Conservation (phyloP, 2,888 invertebrate species). For the Neelides folsomi region DNA sequence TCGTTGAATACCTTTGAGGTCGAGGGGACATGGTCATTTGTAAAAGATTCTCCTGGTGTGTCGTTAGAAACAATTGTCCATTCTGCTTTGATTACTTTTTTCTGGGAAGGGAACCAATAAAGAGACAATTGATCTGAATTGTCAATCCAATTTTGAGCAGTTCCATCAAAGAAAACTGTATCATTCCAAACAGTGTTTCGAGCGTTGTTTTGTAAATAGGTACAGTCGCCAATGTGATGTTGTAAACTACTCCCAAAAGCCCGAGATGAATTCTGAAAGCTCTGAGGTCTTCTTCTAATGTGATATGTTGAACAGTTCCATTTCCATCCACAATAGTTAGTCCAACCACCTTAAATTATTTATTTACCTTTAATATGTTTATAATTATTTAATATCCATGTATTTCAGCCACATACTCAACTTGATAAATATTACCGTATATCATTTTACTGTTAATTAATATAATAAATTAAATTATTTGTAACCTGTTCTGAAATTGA, state of each 20-base stretch:
- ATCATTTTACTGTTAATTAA: no score
- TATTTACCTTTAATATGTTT: no score
- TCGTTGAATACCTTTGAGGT: conserved; percentile 1
- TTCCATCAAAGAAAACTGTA: conserved; percentile 3
- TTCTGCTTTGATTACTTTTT: conserved; percentile 8
- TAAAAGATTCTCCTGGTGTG: conserved; percentile 4
- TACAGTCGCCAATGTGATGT: conserved; percentile 4
- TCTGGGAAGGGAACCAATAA: conserved; percentile 10
- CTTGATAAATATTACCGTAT: no score
- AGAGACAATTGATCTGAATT: conserved; percentile 3
- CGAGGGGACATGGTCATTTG: conserved; percentile 9
- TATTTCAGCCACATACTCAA: no score
- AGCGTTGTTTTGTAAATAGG: conserved; percentile 9
- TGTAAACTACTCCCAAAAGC: conserved; percentile 8
- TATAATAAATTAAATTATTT: no score
- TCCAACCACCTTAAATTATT: neutral
- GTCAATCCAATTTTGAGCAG: neutral
- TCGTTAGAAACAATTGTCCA: conserved; percentile 6
- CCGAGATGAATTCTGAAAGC: conserved; percentile 14
- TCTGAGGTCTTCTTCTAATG: neutral
- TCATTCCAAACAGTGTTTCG: conserved; percentile 1
- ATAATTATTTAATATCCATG: no score
- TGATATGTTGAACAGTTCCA: conserved; percentile 3
- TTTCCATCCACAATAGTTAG: conserved; percentile 11
- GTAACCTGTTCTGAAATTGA: conserved; percentile 7